Evolutionary conservation across 2,888 invertebrate species (phyloP).

Genomic region (Dolomedes plantarius): DNA sequence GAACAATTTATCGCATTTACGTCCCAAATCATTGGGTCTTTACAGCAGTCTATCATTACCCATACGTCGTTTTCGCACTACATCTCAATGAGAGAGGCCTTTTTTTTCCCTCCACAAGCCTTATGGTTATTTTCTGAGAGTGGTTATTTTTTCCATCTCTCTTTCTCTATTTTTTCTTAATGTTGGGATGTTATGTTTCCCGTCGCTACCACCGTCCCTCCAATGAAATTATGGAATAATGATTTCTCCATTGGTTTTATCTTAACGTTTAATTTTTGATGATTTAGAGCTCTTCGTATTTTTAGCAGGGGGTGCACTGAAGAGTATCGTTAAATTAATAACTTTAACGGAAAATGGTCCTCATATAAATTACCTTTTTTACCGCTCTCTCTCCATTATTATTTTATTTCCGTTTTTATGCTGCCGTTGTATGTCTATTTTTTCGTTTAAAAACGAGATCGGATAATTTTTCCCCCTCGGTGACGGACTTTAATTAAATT

Average conservation of each 20-base stretch:
- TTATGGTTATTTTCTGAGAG: constrained; percentile 33
- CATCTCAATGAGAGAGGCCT: background rate
- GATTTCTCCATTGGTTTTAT: constrained; percentile 42
- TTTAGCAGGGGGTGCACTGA: constrained; percentile 8
- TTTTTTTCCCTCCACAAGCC: constrained; percentile 17
- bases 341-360: constrained; percentile 30
- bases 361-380: constrained; percentile 1
- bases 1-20: constrained; percentile 64
- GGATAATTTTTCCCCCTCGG: background rate
- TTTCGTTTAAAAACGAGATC: background rate
- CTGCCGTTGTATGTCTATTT: background rate
- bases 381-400: background rate
- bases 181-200: background rate
- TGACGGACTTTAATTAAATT: constrained; percentile 8
- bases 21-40: constrained; percentile 52
- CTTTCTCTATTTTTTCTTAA: constrained; percentile 7
- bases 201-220: background rate
- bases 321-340: constrained; percentile 41
- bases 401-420: constrained; percentile 16
- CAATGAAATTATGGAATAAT: constrained; percentile 62
- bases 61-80: constrained; percentile 26
- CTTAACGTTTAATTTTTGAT: constrained; percentile 35
- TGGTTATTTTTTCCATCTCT: constrained; percentile 23
- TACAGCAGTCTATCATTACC: constrained; percentile 56
- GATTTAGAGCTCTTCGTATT: constrained; percentile 21